phyloP scores from a whole-genome alignment of 2,797 vertebrate species.

The Mycteria americana region DNA sequence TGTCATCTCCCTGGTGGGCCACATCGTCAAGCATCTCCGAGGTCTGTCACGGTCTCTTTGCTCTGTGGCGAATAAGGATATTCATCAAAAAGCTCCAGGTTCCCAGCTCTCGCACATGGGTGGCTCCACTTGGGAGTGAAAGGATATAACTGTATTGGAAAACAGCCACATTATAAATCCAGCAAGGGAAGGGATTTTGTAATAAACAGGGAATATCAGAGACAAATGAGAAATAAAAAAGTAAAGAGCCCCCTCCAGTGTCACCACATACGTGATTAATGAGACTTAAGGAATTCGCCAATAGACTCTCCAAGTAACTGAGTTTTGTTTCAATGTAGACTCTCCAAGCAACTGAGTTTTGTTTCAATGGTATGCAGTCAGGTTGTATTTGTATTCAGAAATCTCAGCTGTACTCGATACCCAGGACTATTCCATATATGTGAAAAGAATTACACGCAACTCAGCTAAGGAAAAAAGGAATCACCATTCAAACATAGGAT shows the following conservation, averaged over 20 bases:
- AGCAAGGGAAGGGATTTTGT: constrained; percentile 63
- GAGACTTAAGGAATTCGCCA: constrained; percentile 70
- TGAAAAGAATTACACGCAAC: constrained; percentile 46
- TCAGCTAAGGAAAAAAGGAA: constrained; percentile 28
- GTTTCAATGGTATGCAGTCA: constrained; percentile 66
- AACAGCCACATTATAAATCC: constrained; percentile 53
- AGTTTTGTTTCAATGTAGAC: constrained; percentile 58
- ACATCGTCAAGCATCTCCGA: neutral
- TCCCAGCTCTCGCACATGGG: constrained; percentile 16
- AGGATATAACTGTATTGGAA: constrained; percentile 57
- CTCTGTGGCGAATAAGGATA: neutral
- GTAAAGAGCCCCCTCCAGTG: constrained; percentile 65
- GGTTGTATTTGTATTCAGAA: constrained; percentile 67
- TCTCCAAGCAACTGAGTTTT: constrained; percentile 70
- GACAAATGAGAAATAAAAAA: constrained; percentile 73
- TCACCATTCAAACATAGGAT: neutral
- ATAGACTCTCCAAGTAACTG: constrained; percentile 72
- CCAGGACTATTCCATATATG: constrained; percentile 41
- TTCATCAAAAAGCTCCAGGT: constrained; percentile 49
- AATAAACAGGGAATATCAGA: constrained; percentile 68
- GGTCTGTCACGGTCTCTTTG: constrained; percentile 28
- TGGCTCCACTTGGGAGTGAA: constrained; percentile 39
- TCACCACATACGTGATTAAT: constrained; percentile 66
- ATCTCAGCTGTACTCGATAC: constrained; percentile 60
- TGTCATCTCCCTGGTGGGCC: constrained; percentile 15